Evolutionary conservation across 35 echinoderm and acorn worm genomes (phyloP), one percentile per base, ranked within the genome.

Genomic region (Apostichopus californicus): DNA sequence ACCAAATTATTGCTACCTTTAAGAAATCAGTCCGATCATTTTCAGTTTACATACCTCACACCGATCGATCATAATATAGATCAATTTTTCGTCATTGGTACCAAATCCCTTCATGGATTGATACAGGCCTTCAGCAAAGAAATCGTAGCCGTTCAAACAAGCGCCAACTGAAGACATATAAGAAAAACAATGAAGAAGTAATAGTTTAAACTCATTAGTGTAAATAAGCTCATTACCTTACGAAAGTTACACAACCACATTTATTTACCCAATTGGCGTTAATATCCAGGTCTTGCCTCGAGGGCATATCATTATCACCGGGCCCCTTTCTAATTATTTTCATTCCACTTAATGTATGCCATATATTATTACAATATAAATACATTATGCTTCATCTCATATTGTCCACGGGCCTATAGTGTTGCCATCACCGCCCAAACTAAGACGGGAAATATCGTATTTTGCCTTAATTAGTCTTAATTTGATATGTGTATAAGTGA

Each of bases 41-140:
- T 81, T 81, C 80, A 14, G 52, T 53, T 4, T 92, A 73, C 21
- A 57, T 91, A 98, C 96, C 96, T 98, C 96, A 57, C 94, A 93
- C 55, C 96, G 59, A 14, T 86, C 72, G 25, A 98, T 73, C 65
- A 98, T 92, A 17, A 95, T 87, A 20, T 94, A 87, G 92, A 98
- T 98, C 6, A 98, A 94, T 73, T 92, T 90, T 1, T 95, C 94
- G 15, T 98, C 96, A 24, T 98, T 92, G 6, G 96, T 98, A 12
- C 92, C 96, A n/a, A 86, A 68, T 55, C 96, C 96, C n/a, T 94
- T 94, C 92, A 98, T 93, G 0, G 96, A 86, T 12, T 95, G 83
- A 17, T 96, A 93, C 15, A 96, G 84, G 18, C 90, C 73, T 25
- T 98, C 94, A 18, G 94, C 94, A 77, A 94, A 98, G 72, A 90